Percentiles rank a stretch among this genome's conserved stretches.
These are phyloP conservation scores for Bilobella aurantiaca DNA, from an alignment of 1,140 invertebrate genomes.

Conservation along the genomic window DNA sequence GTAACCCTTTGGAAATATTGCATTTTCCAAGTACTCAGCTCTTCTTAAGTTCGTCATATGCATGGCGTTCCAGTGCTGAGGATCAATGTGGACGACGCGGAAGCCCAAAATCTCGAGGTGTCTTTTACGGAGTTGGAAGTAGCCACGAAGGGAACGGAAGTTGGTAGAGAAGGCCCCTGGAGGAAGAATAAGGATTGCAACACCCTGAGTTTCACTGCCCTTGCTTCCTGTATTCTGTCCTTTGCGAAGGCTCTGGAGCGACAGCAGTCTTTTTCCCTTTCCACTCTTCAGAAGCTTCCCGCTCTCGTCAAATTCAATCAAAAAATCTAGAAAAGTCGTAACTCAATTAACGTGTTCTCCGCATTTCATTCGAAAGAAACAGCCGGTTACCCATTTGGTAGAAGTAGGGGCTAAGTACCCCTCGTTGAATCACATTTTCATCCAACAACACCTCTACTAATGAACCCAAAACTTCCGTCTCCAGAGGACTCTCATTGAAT, in stretches of 20 bases:
- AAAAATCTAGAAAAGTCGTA: constrained; percentile 36
- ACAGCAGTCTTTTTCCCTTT: constrained; percentile 39
- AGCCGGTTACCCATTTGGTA: constrained; percentile 37
- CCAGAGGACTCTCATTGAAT: constrained; percentile 23
- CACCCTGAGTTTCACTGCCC: constrained; percentile 15
- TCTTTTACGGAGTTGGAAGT: constrained; percentile 37
- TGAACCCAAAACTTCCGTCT: constrained; percentile 24
- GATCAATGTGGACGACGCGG: constrained; percentile 45
- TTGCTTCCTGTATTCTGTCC: neutral
- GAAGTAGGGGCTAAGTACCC: constrained; percentile 36
- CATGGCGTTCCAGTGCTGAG: constrained; percentile 48
- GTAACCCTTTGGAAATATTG: too few species aligned
- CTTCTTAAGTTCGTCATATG: constrained; percentile 38
- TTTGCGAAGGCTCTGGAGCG: constrained; percentile 20
- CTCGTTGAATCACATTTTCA: constrained; percentile 24
- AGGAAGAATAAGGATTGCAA: constrained; percentile 30
- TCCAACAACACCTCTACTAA: constrained; percentile 26
- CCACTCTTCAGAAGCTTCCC: constrained; percentile 36
- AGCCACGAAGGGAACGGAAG: constrained; percentile 33
- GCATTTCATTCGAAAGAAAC: too few species aligned
- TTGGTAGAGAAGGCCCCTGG: constrained; percentile 22
- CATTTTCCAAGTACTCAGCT: constrained; percentile 42
- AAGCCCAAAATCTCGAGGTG: constrained; percentile 54
- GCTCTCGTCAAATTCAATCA: constrained; percentile 34
- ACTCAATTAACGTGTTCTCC: too few species aligned